Evolutionary conservation across 2,888 invertebrate species (phyloP).

Genomic region (Conus canariensis): DNA sequence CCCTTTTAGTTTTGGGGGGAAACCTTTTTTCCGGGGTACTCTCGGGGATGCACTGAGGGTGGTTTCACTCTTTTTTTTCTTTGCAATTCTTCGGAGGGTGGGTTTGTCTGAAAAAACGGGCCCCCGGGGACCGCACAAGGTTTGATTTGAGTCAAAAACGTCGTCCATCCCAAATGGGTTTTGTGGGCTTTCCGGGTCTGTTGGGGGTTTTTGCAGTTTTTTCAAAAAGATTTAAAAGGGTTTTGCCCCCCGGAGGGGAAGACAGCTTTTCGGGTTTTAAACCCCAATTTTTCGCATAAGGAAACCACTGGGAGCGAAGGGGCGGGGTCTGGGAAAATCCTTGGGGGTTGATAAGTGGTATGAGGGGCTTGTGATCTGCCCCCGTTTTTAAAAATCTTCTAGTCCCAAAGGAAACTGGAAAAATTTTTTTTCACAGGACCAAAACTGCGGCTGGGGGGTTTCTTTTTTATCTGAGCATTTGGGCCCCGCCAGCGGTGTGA

Average conservation of each 20-base stretch:
- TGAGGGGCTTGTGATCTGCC: constrained; percentile 59
- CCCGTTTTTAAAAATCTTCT: constrained; percentile 47
- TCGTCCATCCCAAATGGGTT: neutral
- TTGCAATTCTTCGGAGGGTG: neutral
- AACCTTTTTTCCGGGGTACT: constrained; percentile 17
- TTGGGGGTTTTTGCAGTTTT: constrained; percentile 50
- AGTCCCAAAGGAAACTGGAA: constrained; percentile 49
- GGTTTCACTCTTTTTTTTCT: neutral
- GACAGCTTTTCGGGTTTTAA: constrained; percentile 44
- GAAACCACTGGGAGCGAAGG: constrained; percentile 54
- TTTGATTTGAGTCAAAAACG: neutral
- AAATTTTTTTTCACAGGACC: constrained; percentile 58
- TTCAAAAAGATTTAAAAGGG: constrained; percentile 52
- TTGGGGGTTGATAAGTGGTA: constrained; percentile 55
- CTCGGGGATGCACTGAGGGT: neutral
- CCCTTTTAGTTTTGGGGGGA: neutral
- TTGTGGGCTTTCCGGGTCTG: neutral
- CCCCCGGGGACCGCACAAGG: neutral
- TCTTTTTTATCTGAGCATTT: constrained; percentile 40
- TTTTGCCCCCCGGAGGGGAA: constrained; percentile 53
- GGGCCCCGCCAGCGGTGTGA: neutral
- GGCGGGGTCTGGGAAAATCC: constrained; percentile 51
- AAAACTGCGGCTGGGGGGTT: constrained; percentile 46
- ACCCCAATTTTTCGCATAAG: constrained; percentile 52
- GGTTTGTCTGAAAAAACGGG: constrained; percentile 2